Evolutionary conservation across 2,888 invertebrate genomes (phyloP).

Genomic region (Chouioia cunea): DNA sequence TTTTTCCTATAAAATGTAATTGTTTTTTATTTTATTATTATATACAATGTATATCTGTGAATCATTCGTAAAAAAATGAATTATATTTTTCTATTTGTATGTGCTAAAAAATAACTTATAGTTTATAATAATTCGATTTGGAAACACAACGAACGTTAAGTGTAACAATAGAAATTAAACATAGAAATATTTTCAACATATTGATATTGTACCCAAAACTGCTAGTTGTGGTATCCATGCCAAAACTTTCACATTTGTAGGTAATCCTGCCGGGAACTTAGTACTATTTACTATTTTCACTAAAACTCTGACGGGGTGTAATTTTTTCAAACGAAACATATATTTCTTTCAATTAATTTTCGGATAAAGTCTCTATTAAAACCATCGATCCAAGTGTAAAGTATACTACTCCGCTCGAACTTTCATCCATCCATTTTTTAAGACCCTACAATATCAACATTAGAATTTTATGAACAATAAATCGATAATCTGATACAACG

Average conservation of each 20-base stretch:
- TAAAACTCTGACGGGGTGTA: slow-evolving; percentile 52
- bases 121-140: too few species aligned
- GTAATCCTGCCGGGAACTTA: slow-evolving; percentile 51
- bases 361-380: slow-evolving; percentile 51
- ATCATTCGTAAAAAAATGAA: neutral
- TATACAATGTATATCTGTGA: too few species aligned
- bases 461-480: neutral
- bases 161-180: too few species aligned
- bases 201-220: neutral
- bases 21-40: too few species aligned
- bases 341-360: slow-evolving; percentile 48
- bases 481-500: neutral
- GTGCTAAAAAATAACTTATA: too few species aligned
- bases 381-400: slow-evolving; percentile 57
- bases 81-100: neutral
- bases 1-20: neutral
- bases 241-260: slow-evolving; percentile 50
- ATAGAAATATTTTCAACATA: too few species aligned
- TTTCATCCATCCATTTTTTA: slow-evolving; percentile 54
- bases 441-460: slow-evolving; percentile 49
- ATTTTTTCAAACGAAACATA: slow-evolving; percentile 53
- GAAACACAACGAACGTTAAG: too few species aligned
- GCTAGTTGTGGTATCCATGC: slow-evolving; percentile 54
- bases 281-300: slow-evolving; percentile 51
- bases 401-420: slow-evolving; percentile 55